phyloP scores from a whole-genome alignment of 2,888 invertebrate species.

The Cephus runcator region DNA sequence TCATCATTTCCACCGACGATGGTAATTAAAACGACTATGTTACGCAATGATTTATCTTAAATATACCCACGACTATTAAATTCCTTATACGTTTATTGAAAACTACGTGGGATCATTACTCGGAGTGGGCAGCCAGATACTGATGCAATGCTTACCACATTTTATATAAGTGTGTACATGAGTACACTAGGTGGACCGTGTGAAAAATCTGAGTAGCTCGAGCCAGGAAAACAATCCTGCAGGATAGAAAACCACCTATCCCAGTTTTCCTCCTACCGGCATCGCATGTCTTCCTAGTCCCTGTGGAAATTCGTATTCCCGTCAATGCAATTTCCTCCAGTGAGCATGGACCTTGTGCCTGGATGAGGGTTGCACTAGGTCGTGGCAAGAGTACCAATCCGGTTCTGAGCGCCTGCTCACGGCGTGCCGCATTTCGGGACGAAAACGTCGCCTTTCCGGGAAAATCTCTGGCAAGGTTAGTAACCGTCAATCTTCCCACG shows the following conservation, averaged over 20 bases:
- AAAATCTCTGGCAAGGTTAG: conserved; percentile 16
- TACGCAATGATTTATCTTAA: not conserved
- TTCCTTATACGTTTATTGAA: not conserved
- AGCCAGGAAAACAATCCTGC: not conserved
- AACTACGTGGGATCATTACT: not conserved
- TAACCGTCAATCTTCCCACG: not conserved
- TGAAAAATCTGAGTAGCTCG: not conserved
- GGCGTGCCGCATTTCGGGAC: conserved; percentile 30
- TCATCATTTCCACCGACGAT: not conserved
- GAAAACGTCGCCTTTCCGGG: conserved; percentile 39
- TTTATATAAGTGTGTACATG: not conserved
- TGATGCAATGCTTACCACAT: not conserved
- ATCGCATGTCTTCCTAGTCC: conserved; percentile 48
- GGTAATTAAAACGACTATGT: not conserved
- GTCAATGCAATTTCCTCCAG: conserved; percentile 30
- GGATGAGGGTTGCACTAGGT: conserved; percentile 15
- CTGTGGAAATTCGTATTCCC: conserved; percentile 52
- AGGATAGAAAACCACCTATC: not conserved
- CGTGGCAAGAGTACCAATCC: conserved; percentile 33
- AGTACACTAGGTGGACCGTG: not conserved
- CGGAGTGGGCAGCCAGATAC: not conserved
- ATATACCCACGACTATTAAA: not conserved
- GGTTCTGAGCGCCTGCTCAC: conserved; percentile 41
- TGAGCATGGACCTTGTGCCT: not conserved
- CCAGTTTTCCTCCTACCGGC: conserved; percentile 12